A percentile compares a stretch with the other conserved stretches of the same genome.
These are phyloP conservation scores for Alligator sinensis DNA, from an alignment of 2,113 vertebrate genomes.

Conservation along the genomic window DNA sequence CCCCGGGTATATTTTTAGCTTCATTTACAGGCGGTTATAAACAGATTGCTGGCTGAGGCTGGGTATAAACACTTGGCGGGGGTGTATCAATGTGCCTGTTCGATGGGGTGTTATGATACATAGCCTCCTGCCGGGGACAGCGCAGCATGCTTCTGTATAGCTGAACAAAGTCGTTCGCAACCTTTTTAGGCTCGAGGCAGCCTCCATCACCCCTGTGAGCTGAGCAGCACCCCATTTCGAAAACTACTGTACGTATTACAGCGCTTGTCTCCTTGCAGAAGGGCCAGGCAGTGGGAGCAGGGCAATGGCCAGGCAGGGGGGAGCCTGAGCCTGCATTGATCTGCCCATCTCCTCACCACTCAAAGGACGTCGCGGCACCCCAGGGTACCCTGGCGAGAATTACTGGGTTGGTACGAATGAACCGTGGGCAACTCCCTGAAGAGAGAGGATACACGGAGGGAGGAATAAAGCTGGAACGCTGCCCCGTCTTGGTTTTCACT, in stretches of 20 bases:
- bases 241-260: too few species aligned
- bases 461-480: not conserved
- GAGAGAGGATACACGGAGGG: not conserved
- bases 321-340: rapidly evolving
- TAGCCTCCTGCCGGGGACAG: not conserved
- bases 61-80: not conserved
- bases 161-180: too few species aligned
- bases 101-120: not conserved
- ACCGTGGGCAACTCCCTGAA: too few species aligned
- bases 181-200: too few species aligned
- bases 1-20: not conserved
- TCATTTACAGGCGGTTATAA: not conserved
- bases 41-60: not conserved
- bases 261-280: rapidly evolving
- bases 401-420: too few species aligned
- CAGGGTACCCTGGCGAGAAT: too few species aligned
- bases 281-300: rapidly evolving
- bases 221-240: too few species aligned
- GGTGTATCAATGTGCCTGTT: not conserved
- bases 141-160: not conserved
- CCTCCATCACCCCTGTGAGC: too few species aligned
- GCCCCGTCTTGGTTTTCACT: not conserved
- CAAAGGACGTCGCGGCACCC: too few species aligned
- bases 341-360: not conserved
- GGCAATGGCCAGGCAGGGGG: not conserved